Percentiles rank a stretch among this genome's conserved stretches.
These are phyloP conservation scores for Cepaea nemoralis DNA, from an alignment of 1,140 invertebrate species.

Conservation along the genomic window DNA sequence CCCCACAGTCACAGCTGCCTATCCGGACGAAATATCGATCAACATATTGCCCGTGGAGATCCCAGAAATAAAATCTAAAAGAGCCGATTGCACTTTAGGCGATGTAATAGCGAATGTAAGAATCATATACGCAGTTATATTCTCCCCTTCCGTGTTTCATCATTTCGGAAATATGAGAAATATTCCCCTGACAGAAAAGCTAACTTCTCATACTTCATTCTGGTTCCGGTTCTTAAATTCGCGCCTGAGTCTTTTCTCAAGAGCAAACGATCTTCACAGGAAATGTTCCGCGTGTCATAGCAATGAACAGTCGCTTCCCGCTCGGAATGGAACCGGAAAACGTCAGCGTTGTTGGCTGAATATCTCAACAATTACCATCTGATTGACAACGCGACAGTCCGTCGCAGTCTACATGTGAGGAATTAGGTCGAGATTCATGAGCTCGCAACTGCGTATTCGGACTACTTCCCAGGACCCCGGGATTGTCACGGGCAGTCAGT, in stretches of 20 bases:
- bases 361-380: slow-evolving; percentile 3
- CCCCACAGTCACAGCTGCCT: no score
- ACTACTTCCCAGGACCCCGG: not conserved
- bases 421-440: slow-evolving; percentile 7
- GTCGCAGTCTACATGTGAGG: not conserved
- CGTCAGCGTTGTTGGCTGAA: not conserved
- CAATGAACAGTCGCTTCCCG: slow-evolving; percentile 1
- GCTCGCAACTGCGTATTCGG: not conserved
- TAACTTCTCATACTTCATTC: not conserved
- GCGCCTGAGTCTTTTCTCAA: not conserved
- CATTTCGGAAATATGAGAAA: no score
- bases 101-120: no score
- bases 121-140: no score
- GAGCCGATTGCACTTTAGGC: no score
- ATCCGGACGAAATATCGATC: no score
- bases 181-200: no score
- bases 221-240: not conserved
- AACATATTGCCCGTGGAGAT: no score
- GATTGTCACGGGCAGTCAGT: no score
- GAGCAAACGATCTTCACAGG: not conserved
- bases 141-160: no score
- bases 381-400: slow-evolving; percentile 25
- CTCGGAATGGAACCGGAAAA: slow-evolving; percentile 29
- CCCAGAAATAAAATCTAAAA: no score
- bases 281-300: slow-evolving; percentile 11